Percentiles rank a stretch among this genome's conserved stretches.
Conservation (phyloP, 2,888 invertebrate species). For the Mythimna impura region DNA sequence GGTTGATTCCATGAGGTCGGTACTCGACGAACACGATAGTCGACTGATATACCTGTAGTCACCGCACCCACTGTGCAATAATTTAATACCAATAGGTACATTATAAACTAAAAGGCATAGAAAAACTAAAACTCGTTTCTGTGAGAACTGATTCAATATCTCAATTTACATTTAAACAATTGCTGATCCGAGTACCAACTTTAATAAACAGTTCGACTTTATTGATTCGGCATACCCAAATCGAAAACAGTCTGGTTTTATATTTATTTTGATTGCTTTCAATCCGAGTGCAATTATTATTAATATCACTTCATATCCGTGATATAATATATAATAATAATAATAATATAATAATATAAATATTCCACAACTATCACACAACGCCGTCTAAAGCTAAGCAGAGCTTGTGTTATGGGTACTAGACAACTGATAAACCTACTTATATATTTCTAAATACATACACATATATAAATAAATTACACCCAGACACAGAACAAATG, state of each 20-base stretch:
- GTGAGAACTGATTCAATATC: conserved; percentile 47
- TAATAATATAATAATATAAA: too few species aligned
- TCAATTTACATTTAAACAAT: conserved; percentile 40
- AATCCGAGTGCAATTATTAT: conserved; percentile 56
- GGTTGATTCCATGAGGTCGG: conserved; percentile 35
- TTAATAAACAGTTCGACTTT: conserved; percentile 50
- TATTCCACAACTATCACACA: too few species aligned
- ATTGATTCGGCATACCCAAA: conserved; percentile 56
- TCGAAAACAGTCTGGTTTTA: conserved; percentile 50
- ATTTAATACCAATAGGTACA: conserved; percentile 36
- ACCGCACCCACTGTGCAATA: conserved; percentile 34
- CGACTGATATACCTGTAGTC: conserved; percentile 18
- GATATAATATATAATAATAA: too few species aligned
- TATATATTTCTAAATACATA: too few species aligned
- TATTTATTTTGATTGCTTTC: conserved; percentile 62
- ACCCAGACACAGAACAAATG: too few species aligned
- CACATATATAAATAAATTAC: too few species aligned
- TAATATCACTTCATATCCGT: conserved; percentile 58
- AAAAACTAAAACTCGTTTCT: conserved; percentile 41
- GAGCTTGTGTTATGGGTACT: too few species aligned
- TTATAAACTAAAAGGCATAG: conserved; percentile 19
- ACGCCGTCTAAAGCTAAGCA: too few species aligned
- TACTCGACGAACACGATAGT: conserved; percentile 20
- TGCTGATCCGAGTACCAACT: conserved; percentile 5
- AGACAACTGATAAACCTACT: too few species aligned